A percentile compares a stretch with the other conserved stretches of the same genome.
Evolutionary conservation across 2,797 vertebrate genomes (phyloP).

Genomic region (Cuculus canorus): DNA sequence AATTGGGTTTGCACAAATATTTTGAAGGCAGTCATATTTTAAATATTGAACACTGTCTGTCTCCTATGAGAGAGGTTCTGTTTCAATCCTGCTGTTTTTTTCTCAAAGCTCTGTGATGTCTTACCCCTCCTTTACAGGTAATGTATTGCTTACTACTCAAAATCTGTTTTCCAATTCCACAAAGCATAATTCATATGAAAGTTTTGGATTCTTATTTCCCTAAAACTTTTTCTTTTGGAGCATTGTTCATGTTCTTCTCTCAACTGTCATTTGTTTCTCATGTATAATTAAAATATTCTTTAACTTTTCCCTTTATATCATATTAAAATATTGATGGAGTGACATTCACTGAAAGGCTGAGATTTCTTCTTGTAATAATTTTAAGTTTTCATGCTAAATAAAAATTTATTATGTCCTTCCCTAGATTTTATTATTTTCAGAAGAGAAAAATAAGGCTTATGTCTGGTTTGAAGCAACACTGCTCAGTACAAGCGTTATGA

Average conservation of each 20-base stretch:
- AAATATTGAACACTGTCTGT: neutral
- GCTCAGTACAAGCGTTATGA: neutral
- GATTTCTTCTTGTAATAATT: neutral
- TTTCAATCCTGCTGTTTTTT: neutral
- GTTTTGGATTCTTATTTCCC: neutral
- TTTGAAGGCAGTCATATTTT: neutral
- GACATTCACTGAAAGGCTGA: neutral
- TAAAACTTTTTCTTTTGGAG: neutral
- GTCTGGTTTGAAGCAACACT: neutral
- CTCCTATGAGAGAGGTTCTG: neutral
- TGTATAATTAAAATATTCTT: conserved; percentile 3
- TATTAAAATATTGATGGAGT: conserved; percentile 19
- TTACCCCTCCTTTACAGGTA: neutral
- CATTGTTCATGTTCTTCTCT: neutral
- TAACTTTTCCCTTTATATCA: neutral
- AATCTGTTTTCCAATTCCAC: neutral
- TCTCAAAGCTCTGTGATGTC: neutral
- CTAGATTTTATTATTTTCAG: neutral
- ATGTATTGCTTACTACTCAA: neutral
- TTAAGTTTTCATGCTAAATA: neutral
- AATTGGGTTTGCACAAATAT: neutral
- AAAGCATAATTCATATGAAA: neutral
- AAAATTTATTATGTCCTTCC: neutral
- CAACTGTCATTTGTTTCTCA: conserved; percentile 5
- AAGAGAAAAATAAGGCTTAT: neutral